Evolutionary conservation across 2,888 invertebrate species (phyloP).

Genomic region (Diarsia mendica): DNA sequence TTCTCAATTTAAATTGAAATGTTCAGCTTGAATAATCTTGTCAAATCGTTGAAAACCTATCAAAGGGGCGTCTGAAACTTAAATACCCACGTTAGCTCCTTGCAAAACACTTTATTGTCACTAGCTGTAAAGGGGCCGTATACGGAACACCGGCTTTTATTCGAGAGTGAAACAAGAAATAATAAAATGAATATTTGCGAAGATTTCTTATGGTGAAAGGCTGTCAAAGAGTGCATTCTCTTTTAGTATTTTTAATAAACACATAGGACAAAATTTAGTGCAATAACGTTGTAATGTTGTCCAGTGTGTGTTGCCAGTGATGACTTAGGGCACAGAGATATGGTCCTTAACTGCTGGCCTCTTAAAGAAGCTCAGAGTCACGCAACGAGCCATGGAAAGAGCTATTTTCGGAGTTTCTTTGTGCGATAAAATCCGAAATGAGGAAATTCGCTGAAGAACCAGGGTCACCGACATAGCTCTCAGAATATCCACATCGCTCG

Average conservation of each 20-base stretch:
- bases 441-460: no score
- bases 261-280: background rate
- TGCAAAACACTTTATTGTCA: constrained; percentile 50
- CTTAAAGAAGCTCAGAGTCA: no score
- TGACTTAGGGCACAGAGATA: no score
- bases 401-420: no score
- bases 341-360: no score
- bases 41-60: constrained; percentile 15
- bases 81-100: constrained; percentile 39
- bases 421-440: no score
- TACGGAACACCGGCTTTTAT: constrained; percentile 19
- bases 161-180: constrained; percentile 40
- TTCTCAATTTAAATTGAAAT: background rate
- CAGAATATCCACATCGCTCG: no score
- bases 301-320: no score
- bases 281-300: background rate
- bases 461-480: no score
- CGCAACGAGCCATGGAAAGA: no score
- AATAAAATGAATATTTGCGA: constrained; percentile 4
- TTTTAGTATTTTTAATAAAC: background rate
- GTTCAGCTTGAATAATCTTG: background rate
- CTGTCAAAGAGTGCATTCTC: background rate
- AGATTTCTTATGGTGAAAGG: no score
- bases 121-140: constrained; percentile 29
- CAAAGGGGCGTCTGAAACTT: constrained; percentile 24